Percentiles rank a stretch among this genome's conserved stretches.
phyloP scores from a whole-genome alignment of 2,888 invertebrate species.

The Rapana venosa region DNA sequence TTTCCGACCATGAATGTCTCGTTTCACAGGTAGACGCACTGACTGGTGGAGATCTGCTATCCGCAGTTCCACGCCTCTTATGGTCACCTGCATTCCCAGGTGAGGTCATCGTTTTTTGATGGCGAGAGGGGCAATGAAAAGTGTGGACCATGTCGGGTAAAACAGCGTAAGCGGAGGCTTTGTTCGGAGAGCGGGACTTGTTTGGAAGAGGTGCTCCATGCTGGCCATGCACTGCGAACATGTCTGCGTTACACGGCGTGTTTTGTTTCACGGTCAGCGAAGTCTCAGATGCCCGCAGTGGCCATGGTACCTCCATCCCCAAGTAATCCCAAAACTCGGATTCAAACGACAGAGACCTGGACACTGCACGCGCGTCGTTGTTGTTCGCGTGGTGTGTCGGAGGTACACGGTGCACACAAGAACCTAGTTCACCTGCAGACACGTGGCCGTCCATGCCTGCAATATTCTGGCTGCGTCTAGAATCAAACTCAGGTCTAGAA shows the following conservation, averaged over 20 bases:
- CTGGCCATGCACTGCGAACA: background rate
- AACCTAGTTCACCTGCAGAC: background rate
- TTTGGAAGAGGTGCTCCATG: background rate
- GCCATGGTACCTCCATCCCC: slow-evolving; percentile 30
- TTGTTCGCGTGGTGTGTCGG: background rate
- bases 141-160: background rate
- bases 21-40: background rate
- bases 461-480: background rate
- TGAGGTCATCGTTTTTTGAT: background rate
- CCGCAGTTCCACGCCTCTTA: background rate
- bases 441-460: background rate
- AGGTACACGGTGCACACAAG: background rate
- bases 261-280: background rate
- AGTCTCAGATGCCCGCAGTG: background rate
- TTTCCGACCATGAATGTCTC: background rate
- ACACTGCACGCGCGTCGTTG: too few species aligned
- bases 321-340: slow-evolving; percentile 40
- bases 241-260: background rate
- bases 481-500: background rate
- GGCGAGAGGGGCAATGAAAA: background rate
- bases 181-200: background rate
- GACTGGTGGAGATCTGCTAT: background rate
- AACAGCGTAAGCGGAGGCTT: background rate
- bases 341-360: slow-evolving; percentile 5
- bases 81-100: background rate